These are phyloP conservation scores for Centropristis striata DNA, from an alignment of 2,113 vertebrate species.

Conservation along the genomic window DNA sequence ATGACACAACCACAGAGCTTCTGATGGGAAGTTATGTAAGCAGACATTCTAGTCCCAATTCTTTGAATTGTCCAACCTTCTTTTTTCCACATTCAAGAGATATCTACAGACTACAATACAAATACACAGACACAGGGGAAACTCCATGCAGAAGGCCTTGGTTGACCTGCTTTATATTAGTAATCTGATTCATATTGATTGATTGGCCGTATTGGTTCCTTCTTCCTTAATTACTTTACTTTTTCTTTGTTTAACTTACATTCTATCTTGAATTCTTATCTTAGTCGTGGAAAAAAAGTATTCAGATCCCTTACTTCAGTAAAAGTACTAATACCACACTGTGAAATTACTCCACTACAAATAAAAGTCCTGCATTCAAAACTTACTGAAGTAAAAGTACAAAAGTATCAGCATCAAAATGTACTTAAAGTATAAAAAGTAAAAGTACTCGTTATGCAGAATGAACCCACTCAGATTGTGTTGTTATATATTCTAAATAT, in stretches of 20 bases:
- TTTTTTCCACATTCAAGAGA: background rate
- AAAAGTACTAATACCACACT: too few species aligned
- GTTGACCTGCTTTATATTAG: background rate
- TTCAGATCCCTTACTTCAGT: too few species aligned
- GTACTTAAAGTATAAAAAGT: too few species aligned
- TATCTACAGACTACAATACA: background rate
- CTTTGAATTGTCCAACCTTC: background rate
- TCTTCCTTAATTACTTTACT: background rate
- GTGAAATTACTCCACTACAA: too few species aligned
- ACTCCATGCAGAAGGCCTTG: background rate
- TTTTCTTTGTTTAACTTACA: background rate
- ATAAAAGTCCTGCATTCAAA: too few species aligned
- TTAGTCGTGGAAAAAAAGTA: too few species aligned
- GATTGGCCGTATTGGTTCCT: too few species aligned
- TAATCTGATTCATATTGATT: background rate
- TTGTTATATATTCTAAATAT: too few species aligned
- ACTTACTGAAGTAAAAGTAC: too few species aligned
- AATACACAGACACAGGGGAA: background rate
- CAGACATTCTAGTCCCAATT: background rate
- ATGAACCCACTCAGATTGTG: too few species aligned
- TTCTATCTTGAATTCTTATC: background rate
- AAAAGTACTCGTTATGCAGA: too few species aligned
- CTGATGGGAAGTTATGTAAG: slow-evolving; percentile 2
- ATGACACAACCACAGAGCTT: background rate
- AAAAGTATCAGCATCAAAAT: too few species aligned